Base-by-base conservation (phyloP, 2,113 vertebrate species). In the Erinaceus europaeus region DNA sequence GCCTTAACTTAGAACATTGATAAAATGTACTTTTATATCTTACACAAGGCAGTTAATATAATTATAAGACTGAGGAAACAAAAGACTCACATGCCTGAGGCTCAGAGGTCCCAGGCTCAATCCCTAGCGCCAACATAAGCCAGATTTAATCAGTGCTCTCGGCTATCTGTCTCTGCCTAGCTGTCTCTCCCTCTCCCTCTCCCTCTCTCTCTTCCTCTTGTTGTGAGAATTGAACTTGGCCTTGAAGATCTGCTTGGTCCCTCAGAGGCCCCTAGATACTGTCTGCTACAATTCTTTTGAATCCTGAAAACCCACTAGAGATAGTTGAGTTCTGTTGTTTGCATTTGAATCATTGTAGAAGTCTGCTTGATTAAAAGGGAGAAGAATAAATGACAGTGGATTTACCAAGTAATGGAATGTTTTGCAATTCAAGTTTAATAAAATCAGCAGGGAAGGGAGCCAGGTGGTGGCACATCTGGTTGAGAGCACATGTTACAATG, bases 1-100 rank as follows among this genome's bases (percentile, higher is more conserved):
- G 93, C 72, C 52, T 94, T 89, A 89, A 69, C 21, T 57, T 50
- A 81, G 82, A 62, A 73, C 42, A n/a, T n/a, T n/a, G n/a, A n/a
- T n/a, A n/a, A n/a, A n/a, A n/a, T n/a, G n/a, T n/a, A n/a, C n/a
- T n/a, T n/a, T n/a, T n/a, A n/a, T n/a, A n/a, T 62, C 69, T 75
- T 75, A 81, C 44, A 81, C 36, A 84, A 84, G 86, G 62, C 42
- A 86, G 81, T 95, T 91, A 92, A 84, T 91, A 86, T 50, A 83
- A 76, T 67, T 23, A 79, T 53, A n/a, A n/a, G n/a, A n/a, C n/a
- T n/a, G n/a, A n/a, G n/a, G n/a, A n/a, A n/a, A n/a, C n/a, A n/a
- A n/a, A n/a, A n/a, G n/a, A n/a, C n/a, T n/a, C n/a, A n/a, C n/a
- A n/a, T n/a, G n/a, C n/a, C n/a, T n/a, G n/a, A n/a, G n/a, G n/a